Conservation (phyloP, 2,113 vertebrate species). For the Chinchilla lanigera region DNA sequence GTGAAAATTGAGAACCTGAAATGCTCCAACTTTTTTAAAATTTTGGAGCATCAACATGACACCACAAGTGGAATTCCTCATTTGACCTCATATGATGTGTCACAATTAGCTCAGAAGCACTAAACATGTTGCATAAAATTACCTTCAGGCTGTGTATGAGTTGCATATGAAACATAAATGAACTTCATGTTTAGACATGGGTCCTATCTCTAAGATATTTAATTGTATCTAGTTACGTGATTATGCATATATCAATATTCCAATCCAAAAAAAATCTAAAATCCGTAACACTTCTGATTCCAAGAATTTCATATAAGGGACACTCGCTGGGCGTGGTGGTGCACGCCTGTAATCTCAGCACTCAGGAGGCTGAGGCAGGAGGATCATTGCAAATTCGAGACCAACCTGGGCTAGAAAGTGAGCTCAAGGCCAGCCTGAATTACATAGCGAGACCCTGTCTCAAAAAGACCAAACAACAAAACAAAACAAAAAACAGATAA, state of each 20-base stretch:
- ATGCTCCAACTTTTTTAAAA: not conserved
- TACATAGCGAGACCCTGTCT: too few relatives aligned
- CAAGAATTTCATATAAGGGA: not conserved
- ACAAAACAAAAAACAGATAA: too few relatives aligned
- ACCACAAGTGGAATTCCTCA: not conserved
- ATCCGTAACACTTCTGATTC: conserved; percentile 15
- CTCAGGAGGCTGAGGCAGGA: too few relatives aligned
- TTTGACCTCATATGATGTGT: not conserved
- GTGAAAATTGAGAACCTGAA: not conserved
- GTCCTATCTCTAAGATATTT: not conserved
- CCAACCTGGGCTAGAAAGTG: too few relatives aligned
- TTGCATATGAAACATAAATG: not conserved
- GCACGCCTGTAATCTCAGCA: too few relatives aligned
- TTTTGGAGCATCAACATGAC: not conserved
- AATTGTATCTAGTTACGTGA: not conserved
- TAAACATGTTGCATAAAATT: not conserved
- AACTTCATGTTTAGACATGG: not conserved
- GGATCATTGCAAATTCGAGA: too few relatives aligned
- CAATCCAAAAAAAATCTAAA: not conserved
- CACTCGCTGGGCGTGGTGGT: not conserved
- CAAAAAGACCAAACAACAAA: too few relatives aligned
- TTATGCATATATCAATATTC: not conserved
- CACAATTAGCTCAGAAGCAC: not conserved
- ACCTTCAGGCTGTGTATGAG: not conserved
- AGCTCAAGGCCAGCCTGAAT: too few relatives aligned